Evolutionary conservation across 2,888 invertebrate species (phyloP).

Genomic region (Cephus pulcher): DNA sequence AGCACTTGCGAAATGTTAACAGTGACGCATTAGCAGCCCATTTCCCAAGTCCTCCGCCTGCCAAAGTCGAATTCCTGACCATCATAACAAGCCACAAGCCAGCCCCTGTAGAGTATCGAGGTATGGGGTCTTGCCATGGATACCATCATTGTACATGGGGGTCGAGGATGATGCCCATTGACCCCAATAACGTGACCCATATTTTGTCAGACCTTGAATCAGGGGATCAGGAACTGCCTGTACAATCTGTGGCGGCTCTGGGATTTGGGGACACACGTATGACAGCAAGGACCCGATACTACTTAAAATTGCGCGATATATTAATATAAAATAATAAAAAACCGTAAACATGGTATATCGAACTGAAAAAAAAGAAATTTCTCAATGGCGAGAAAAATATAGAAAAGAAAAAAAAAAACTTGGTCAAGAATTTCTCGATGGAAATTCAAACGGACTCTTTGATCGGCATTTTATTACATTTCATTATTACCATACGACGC

Average conservation of each 20-base stretch:
- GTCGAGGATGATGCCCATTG: constrained; percentile 23
- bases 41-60: not conserved
- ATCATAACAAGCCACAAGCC: not conserved
- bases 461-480: not conserved
- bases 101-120: not conserved
- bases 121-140: constrained; percentile 30
- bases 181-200: constrained; percentile 38
- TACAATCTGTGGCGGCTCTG: not conserved
- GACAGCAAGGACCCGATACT: not conserved
- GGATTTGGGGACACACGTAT: not conserved
- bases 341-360: not conserved
- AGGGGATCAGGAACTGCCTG: not conserved
- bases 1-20: not conserved
- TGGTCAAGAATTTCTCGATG: no score
- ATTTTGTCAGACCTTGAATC: constrained; percentile 16
- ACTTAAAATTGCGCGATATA: no score
- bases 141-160: constrained; percentile 29
- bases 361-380: not conserved
- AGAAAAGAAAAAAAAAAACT: no score
- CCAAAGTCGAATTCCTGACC: not conserved
- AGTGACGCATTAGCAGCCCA: not conserved
- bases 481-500: not conserved
- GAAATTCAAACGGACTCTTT: not conserved
- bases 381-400: not conserved
- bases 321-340: not conserved